Evolutionary conservation across 2,888 invertebrate species (phyloP).

Genomic region (Drosophila nigricruria): DNA sequence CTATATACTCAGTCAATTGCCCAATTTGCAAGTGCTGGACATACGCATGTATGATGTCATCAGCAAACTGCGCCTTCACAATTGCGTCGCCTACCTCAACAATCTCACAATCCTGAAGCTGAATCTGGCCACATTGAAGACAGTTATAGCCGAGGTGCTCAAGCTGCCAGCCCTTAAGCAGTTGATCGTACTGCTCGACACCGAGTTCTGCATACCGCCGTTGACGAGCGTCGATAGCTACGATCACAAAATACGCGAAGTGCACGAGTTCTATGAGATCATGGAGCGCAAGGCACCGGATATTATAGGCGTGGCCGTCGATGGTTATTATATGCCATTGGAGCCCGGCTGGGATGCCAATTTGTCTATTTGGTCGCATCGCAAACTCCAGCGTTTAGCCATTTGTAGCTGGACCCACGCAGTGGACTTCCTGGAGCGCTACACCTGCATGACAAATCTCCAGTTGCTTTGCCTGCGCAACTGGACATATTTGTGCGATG

Average conservation of each 20-base stretch:
- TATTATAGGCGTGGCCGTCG: slow-evolving; percentile 75
- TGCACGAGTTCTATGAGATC: slow-evolving; percentile 76
- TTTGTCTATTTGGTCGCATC: slow-evolving; percentile 60
- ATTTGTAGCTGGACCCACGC: slow-evolving; percentile 77
- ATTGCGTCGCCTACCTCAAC: slow-evolving; percentile 65
- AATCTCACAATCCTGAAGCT: slow-evolving; percentile 72
- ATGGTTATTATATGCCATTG: slow-evolving; percentile 77
- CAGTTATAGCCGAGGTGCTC: slow-evolving; percentile 66
- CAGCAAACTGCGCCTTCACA: slow-evolving; percentile 70
- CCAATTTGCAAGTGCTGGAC: slow-evolving; percentile 70
- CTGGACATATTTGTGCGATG: slow-evolving; percentile 67
- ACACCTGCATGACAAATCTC: slow-evolving; percentile 70
- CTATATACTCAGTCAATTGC: slow-evolving; percentile 47
- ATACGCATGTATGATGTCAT: slow-evolving; percentile 72
- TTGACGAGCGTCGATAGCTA: slow-evolving; percentile 68
- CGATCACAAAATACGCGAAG: slow-evolving; percentile 80
- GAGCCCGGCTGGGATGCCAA: slow-evolving; percentile 64
- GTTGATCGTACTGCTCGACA: slow-evolving; percentile 75
- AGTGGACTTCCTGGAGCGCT: slow-evolving; percentile 61
- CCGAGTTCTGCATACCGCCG: slow-evolving; percentile 62
- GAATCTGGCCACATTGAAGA: slow-evolving; percentile 75
- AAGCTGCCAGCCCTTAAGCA: slow-evolving; percentile 69
- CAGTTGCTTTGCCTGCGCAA: slow-evolving; percentile 69
- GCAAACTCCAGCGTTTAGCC: slow-evolving; percentile 69
- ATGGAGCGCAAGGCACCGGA: slow-evolving; percentile 63